phyloP scores from a whole-genome alignment of 2,113 vertebrate genomes.

The Semnornis frantzii region DNA sequence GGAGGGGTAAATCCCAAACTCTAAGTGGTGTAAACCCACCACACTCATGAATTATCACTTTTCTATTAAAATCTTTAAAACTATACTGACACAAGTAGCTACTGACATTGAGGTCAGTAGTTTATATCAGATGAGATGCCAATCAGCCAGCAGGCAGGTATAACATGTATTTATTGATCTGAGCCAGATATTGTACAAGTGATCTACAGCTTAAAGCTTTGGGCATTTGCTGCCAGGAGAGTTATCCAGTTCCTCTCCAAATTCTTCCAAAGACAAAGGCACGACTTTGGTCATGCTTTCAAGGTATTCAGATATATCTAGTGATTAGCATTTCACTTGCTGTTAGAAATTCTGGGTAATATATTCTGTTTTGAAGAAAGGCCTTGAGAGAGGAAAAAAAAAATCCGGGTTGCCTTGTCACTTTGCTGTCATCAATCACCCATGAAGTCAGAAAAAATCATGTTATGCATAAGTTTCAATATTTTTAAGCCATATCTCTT shows the following conservation, averaged over 20 bases:
- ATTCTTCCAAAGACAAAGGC: conserved; percentile 20
- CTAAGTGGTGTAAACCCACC: no score
- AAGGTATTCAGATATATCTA: conserved; percentile 56
- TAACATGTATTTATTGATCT: background rate
- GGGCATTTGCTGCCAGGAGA: background rate
- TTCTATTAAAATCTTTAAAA: background rate
- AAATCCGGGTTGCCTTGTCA: conserved; percentile 27
- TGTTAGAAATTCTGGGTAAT: conserved; percentile 56
- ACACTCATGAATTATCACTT: background rate
- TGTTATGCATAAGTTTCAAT: background rate
- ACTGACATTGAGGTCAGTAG: background rate
- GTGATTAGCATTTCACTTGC: conserved; percentile 57
- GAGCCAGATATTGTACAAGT: background rate
- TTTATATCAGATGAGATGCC: background rate
- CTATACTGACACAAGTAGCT: background rate
- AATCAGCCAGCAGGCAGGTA: background rate
- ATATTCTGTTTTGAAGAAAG: conserved; percentile 53
- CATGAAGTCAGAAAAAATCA: background rate
- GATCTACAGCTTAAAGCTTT: background rate
- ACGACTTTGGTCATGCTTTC: background rate
- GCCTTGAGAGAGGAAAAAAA: conserved; percentile 49
- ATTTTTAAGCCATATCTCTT: conserved; percentile 2
- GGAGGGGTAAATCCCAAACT: no score
- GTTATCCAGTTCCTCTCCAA: background rate
- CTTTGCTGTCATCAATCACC: conserved; percentile 52